Evolutionary conservation across 2,113 vertebrate genomes (phyloP).

Genomic region (Potamarius usumacintae): DNA sequence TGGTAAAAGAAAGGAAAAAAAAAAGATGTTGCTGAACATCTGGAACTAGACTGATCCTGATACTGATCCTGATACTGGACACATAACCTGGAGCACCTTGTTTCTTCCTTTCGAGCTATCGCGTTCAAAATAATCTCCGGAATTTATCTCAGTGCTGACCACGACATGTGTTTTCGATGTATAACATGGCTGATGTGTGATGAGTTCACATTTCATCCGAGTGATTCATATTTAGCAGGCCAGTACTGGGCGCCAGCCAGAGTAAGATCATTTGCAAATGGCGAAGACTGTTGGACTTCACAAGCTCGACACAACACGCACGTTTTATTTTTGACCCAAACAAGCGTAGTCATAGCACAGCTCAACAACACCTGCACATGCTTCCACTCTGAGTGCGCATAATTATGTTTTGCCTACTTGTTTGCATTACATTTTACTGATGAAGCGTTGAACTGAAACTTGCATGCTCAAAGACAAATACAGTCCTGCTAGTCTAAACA

Average conservation of each 20-base stretch:
- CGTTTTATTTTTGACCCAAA: background rate
- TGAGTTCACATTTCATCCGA: slow-evolving; percentile 2
- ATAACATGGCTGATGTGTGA: background rate
- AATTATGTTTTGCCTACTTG: slow-evolving; percentile 9
- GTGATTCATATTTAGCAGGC: slow-evolving; percentile 1
- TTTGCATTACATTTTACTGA: slow-evolving; percentile 25
- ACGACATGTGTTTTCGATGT: slow-evolving; percentile 1
- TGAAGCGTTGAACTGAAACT: background rate
- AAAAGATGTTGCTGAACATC: background rate
- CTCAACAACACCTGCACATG: background rate
- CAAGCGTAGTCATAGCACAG: background rate
- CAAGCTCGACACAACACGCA: background rate
- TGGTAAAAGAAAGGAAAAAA: too few species aligned
- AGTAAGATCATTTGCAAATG: background rate
- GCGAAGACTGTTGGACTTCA: background rate
- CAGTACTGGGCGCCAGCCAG: slow-evolving; percentile 3
- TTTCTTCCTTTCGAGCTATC: background rate
- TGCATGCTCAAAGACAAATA: slow-evolving; percentile 3
- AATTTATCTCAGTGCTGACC: background rate
- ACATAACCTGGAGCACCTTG: background rate
- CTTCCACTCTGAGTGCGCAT: too few species aligned
- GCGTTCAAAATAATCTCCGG: background rate
- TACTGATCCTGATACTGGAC: background rate
- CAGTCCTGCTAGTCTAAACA: slow-evolving; percentile 46
- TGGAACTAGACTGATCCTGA: background rate